Evolutionary conservation across 1,140 invertebrate genomes (phyloP).

Genomic region (Drosophila watanabei): DNA sequence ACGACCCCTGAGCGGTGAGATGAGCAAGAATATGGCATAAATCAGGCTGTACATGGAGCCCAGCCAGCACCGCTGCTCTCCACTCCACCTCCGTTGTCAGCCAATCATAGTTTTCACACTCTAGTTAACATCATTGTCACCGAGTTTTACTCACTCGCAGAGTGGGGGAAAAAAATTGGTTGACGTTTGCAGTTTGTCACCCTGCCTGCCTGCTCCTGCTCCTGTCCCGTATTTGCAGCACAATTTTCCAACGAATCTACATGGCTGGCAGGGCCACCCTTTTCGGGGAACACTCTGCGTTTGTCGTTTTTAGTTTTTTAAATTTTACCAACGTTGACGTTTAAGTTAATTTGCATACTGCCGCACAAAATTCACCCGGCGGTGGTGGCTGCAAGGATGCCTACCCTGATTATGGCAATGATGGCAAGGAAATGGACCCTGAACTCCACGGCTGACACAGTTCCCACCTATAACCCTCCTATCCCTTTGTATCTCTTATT

Average conservation of each 20-base stretch:
- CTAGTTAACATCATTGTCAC: slow-evolving; percentile 83
- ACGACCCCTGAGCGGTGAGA: slow-evolving; percentile 30
- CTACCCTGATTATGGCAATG: slow-evolving; percentile 40
- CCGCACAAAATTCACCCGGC: slow-evolving; percentile 59
- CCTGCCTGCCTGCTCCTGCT: not conserved
- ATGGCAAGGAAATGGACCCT: slow-evolving; percentile 21
- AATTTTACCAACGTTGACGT: slow-evolving; percentile 70
- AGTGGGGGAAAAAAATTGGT: slow-evolving; percentile 55
- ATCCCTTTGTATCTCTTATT: not conserved
- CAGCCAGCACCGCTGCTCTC: not conserved
- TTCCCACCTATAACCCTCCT: slow-evolving; percentile 24
- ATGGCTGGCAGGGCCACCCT: slow-evolving; percentile 36
- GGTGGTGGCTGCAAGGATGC: slow-evolving; percentile 20
- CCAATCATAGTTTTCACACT: slow-evolving; percentile 84
- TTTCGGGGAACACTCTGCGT: slow-evolving; percentile 62
- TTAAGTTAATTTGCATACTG: slow-evolving; percentile 79
- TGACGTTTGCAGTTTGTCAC: slow-evolving; percentile 76
- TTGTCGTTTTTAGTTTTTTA: slow-evolving; percentile 53
- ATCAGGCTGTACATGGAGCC: slow-evolving; percentile 23
- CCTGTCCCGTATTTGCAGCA: slow-evolving; percentile 45
- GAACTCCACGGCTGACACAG: slow-evolving; percentile 22
- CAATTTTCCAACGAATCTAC: slow-evolving; percentile 65
- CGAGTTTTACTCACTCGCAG: slow-evolving; percentile 65
- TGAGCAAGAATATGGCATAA: slow-evolving; percentile 49
- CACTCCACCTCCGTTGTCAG: slow-evolving; percentile 43